Evolutionary conservation across 2,888 invertebrate species (phyloP).

Genomic region (Drosophila parthenogenetica): DNA sequence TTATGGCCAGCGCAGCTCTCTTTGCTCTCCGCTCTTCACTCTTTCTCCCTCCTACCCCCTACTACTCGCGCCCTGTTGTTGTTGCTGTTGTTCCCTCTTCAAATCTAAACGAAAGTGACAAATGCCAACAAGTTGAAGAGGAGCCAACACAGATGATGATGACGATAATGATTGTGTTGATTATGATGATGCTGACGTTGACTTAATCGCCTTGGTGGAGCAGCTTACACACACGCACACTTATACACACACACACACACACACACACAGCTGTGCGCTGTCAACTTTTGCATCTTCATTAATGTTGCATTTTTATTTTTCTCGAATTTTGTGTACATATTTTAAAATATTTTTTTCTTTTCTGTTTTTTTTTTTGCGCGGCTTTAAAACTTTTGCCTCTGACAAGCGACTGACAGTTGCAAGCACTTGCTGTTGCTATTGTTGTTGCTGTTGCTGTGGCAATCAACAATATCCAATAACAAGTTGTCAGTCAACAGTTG

Average conservation of each 20-base stretch:
- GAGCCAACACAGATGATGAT: constrained; percentile 40
- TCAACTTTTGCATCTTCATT: constrained; percentile 81
- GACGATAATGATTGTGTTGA: constrained; percentile 38
- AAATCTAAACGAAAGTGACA: constrained; percentile 79
- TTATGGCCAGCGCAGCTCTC: constrained; percentile 29
- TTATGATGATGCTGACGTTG: constrained; percentile 57
- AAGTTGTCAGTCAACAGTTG: constrained; percentile 53
- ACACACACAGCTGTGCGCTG: constrained; percentile 56
- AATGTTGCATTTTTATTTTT: constrained; percentile 55
- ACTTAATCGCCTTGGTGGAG: constrained; percentile 66
- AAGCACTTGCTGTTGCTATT: constrained; percentile 38
- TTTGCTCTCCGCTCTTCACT: neutral
- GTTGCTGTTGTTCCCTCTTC: constrained; percentile 66
- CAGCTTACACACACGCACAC: constrained; percentile 50
- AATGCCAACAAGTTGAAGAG: constrained; percentile 70
- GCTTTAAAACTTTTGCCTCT: constrained; percentile 49
- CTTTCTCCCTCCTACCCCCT: neutral
- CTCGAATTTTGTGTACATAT: constrained; percentile 20
- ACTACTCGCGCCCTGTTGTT: neutral
- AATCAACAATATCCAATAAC: constrained; percentile 73
- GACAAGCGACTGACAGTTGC: constrained; percentile 60
- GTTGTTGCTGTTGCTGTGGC: constrained; percentile 40
- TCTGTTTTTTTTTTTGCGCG: constrained; percentile 25
- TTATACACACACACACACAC: constrained; percentile 24
- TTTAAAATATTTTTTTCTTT: constrained; percentile 17